Percentiles rank a stretch among this genome's conserved stretches.
Evolutionary conservation across 2,888 invertebrate genomes (phyloP).

Genomic region (Iphiclides podalirius): DNA sequence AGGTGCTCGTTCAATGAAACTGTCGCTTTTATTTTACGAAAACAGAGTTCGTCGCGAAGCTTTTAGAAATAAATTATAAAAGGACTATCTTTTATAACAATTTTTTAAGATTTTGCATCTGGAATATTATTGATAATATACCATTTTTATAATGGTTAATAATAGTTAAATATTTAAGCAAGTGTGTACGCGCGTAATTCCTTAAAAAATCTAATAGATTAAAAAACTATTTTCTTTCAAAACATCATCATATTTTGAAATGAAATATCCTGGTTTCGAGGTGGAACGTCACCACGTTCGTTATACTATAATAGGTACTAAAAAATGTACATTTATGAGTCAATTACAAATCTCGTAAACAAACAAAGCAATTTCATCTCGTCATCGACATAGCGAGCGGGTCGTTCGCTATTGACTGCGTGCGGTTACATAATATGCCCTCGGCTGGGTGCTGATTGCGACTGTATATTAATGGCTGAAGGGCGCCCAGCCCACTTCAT

Average conservation of each 20-base stretch:
- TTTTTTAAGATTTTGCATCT: too few species aligned
- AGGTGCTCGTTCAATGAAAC: conserved; percentile 12
- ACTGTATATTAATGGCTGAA: conserved; percentile 62
- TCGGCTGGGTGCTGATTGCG: conserved; percentile 46
- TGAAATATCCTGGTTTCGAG: too few species aligned
- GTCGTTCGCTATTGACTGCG: conserved; percentile 9
- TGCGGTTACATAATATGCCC: conserved; percentile 31
- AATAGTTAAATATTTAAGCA: too few species aligned
- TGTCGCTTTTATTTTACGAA: conserved; percentile 14
- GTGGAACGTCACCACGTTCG: too few species aligned
- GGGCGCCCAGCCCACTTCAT: conserved; percentile 68
- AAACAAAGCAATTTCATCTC: conserved; percentile 15
- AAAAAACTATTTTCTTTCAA: too few species aligned
- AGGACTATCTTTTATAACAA: neutral
- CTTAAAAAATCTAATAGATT: too few species aligned
- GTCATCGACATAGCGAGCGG: conserved; percentile 5
- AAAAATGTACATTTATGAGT: neutral
- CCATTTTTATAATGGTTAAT: too few species aligned
- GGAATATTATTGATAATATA: too few species aligned
- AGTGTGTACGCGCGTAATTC: too few species aligned
- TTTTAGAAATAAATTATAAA: conserved; percentile 1
- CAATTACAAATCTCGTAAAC: neutral
- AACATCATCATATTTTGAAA: too few species aligned
- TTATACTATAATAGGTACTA: too few species aligned
- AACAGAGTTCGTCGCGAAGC: neutral